These are phyloP conservation scores for Drosophila novamexicana DNA, from an alignment of 1,140 invertebrate species.

Conservation along the genomic window DNA sequence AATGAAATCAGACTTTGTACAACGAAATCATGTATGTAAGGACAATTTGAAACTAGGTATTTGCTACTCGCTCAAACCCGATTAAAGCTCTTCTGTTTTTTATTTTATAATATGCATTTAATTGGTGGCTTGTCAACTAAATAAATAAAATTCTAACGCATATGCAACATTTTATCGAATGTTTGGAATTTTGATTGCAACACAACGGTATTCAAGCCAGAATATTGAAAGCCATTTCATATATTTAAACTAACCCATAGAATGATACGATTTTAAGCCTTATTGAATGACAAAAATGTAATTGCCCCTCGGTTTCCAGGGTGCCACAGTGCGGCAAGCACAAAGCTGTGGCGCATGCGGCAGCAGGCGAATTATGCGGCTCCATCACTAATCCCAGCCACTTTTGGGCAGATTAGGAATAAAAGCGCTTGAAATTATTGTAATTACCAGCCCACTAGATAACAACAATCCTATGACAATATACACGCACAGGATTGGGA, in stretches of 20 bases:
- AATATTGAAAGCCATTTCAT: background rate
- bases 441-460: conserved; percentile 23
- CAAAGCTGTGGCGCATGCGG: background rate
- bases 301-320: too few relatives aligned
- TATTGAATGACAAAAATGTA: background rate
- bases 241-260: background rate
- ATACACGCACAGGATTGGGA: background rate
- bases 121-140: background rate
- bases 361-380: conserved; percentile 3
- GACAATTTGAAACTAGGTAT: background rate
- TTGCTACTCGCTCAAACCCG: background rate
- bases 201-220: background rate
- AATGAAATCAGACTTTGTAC: too few relatives aligned
- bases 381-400: conserved; percentile 23
- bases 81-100: background rate
- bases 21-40: background rate
- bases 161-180: background rate
- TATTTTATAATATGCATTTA: background rate
- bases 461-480: conserved; percentile 1
- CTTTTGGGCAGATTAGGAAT: conserved; percentile 14
- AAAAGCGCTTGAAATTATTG: conserved; percentile 31
- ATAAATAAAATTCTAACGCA: background rate
- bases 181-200: background rate
- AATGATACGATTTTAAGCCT: background rate
- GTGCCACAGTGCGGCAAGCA: conserved; percentile 9